Percentiles rank a stretch among this genome's conserved stretches.
Evolutionary conservation across 2,888 invertebrate species (phyloP).

Genomic region (Xiphydria camelus): DNA sequence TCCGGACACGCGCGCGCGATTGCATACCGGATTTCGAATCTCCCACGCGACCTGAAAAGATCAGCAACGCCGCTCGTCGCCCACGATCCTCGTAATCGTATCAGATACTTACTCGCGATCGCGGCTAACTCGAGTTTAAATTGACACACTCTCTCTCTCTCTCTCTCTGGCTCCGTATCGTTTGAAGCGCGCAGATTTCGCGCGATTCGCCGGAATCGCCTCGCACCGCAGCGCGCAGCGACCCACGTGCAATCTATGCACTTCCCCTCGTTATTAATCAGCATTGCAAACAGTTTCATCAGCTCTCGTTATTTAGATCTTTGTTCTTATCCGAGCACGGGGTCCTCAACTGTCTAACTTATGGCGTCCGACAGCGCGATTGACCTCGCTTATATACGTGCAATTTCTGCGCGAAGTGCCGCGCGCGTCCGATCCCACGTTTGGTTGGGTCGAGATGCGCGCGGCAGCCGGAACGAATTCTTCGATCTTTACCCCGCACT

Average conservation of each 20-base stretch:
- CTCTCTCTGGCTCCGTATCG: no score
- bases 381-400: conserved; percentile 2
- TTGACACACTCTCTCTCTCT: neutral
- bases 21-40: no score
- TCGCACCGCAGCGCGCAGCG: neutral
- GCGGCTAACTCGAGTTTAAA: no score
- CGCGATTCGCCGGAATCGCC: neutral
- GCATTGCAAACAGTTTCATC: conserved; percentile 37
- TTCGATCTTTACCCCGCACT: no score
- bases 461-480: no score
- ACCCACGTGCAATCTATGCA: conserved; percentile 28
- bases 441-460: no score
- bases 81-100: no score
- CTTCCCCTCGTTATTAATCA: conserved; percentile 33
- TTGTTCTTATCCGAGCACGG: conserved; percentile 1
- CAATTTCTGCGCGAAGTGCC: neutral
- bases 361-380: conserved; percentile 28
- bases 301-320: conserved; percentile 18
- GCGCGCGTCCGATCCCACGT: no score
- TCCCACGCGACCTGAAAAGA: no score
- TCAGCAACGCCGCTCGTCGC: no score
- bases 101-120: no score
- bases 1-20: no score
- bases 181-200: neutral
- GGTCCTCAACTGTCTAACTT: conserved; percentile 28